Evolutionary conservation across 2,888 invertebrate genomes (phyloP).

Genomic region (Cactoblastis cactorum): DNA sequence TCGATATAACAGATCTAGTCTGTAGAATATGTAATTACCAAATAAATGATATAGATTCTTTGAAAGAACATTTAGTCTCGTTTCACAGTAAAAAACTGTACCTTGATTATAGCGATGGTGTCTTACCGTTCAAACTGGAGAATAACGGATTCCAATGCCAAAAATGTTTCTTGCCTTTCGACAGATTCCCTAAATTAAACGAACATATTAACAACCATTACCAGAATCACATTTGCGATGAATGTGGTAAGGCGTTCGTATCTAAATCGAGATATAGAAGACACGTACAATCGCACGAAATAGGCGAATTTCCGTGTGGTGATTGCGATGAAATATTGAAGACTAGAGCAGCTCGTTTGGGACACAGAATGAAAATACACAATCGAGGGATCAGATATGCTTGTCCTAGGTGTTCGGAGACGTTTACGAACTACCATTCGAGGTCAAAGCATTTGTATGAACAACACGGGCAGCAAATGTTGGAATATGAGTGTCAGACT

Average conservation of each 20-base stretch:
- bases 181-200: conserved; percentile 56
- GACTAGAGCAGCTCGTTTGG: conserved; percentile 53
- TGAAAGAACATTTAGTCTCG: conserved; percentile 51
- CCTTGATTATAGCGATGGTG: conserved; percentile 55
- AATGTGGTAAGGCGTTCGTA: conserved; percentile 64
- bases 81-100: conserved; percentile 45
- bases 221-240: conserved; percentile 63
- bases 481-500: conserved; percentile 44
- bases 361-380: conserved; percentile 54
- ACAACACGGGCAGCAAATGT: conserved; percentile 46
- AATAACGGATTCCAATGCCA: conserved; percentile 52
- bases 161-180: conserved; percentile 45
- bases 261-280: conserved; percentile 61
- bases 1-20: conserved; percentile 54
- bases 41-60: conserved; percentile 39
- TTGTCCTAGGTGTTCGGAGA: conserved; percentile 60
- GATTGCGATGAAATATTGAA: conserved; percentile 51
- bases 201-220: conserved; percentile 69
- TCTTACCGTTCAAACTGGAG: conserved; percentile 61
- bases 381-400: conserved; percentile 56
- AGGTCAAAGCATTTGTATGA: conserved; percentile 60
- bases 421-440: conserved; percentile 56
- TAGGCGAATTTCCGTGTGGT: conserved; percentile 58
- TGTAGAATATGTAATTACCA: conserved; percentile 52
- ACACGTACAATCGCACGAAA: conserved; percentile 61